Evolutionary conservation across 2,113 vertebrate genomes (phyloP), one percentile per base, ranked within the genome.

Genomic region (Pelvicachromis taeniatus): DNA sequence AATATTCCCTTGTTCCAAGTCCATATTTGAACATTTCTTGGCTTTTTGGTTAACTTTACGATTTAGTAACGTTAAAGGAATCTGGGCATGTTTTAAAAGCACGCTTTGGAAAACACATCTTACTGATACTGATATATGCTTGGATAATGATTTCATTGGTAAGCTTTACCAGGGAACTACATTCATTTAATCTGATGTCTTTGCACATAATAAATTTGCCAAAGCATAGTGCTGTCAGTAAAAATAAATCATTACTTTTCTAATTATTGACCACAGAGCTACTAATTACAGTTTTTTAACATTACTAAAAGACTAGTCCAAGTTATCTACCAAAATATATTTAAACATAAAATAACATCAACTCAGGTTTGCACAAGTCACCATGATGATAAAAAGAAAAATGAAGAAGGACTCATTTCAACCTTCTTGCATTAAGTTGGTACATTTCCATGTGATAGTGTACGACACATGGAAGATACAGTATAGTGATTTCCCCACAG

Each of bases 401-500:
- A 23, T 40, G 17, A 16, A 16, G 45, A 45, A 16, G 13, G 13
- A 45, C 40, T 70, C 2, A 3, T 45, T 29, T 29, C 16, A 61
- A 7, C 14, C 11, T 8, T 40, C 33, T 17, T 54, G 54, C 33
- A 29, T 63, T 59, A 54, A 65, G 33, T 48, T 23, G 5, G 1
- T 50, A 10, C 82, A 53, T 89, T 50, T 70, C 11, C 73, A 53
- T 54, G 35, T 53, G 17, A 54, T 14, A 11, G 35, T 58, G 68
- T 29, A 58, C 61, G 29, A 58, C 17, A 7, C 82, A 81, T 77
- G 7, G 29, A 63, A 59, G n/a, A 70, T 54, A 55, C 33, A 73
- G 68, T 48, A 31, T 31, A 56, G 54, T 93, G 78, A 93, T 90
- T 93, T 93, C 93, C 92, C 93, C 19, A 42, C 31, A 58, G 93